phyloP scores from a whole-genome alignment of 2,113 vertebrate species.

The Steatornis caripensis region DNA sequence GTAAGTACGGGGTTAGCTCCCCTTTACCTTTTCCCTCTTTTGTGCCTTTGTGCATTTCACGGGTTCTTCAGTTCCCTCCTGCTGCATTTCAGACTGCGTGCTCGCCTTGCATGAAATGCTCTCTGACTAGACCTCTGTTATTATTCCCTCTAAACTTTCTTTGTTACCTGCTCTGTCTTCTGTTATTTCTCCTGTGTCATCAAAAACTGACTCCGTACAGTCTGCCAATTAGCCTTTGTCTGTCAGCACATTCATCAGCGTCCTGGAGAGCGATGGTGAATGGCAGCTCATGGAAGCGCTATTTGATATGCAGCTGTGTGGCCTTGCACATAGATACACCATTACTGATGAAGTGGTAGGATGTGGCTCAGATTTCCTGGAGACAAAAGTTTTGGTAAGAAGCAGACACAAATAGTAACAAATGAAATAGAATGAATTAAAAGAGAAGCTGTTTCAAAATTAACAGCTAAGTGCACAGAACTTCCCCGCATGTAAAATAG shows the following conservation, averaged over 20 bases:
- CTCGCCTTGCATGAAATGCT: neutral
- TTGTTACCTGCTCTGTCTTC: conserved; percentile 69
- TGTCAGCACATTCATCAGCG: conserved; percentile 61
- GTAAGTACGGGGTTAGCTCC: neutral
- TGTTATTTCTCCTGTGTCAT: conserved; percentile 72
- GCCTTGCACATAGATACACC: neutral
- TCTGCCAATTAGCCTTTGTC: conserved; percentile 74
- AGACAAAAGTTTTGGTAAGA: neutral
- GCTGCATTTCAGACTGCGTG: neutral
- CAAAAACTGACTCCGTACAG: conserved; percentile 62
- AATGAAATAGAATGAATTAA: neutral
- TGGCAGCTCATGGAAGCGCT: conserved; percentile 19
- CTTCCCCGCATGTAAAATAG: neutral
- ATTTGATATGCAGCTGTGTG: conserved; percentile 48
- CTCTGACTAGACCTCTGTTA: neutral
- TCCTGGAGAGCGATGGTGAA: conserved; percentile 16
- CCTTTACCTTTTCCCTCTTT: neutral
- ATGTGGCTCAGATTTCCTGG: neutral
- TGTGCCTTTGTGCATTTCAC: neutral
- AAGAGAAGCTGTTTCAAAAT: neutral
- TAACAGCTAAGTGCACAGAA: neutral
- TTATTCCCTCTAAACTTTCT: conserved; percentile 71
- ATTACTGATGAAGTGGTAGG: neutral
- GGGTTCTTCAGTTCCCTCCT: neutral
- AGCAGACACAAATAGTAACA: neutral